These are phyloP conservation scores for Hesperia comma DNA, from an alignment of 2,888 invertebrate species.

Conservation along the genomic window DNA sequence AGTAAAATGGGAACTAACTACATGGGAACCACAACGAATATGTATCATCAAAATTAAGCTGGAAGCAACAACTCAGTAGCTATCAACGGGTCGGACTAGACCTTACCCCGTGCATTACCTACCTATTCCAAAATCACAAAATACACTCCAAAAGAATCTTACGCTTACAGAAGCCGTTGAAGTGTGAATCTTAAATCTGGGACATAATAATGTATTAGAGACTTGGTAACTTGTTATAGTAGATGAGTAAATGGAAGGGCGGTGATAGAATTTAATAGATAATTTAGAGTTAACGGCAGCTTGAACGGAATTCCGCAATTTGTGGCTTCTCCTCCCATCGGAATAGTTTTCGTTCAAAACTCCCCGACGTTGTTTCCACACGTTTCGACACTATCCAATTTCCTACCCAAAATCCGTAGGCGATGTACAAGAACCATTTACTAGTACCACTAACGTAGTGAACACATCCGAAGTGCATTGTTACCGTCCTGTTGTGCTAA, in stretches of 20 bases:
- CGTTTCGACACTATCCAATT: conserved; percentile 70
- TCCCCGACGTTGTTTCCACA: conserved; percentile 55
- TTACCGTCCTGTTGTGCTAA: conserved; percentile 56
- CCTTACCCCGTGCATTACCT: too few species aligned
- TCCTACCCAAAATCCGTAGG: conserved; percentile 63
- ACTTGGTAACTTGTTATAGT: neutral
- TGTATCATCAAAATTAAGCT: too few species aligned
- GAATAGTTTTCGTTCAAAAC: conserved; percentile 62
- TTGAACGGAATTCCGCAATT: conserved; percentile 48
- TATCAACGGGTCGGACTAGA: too few species aligned
- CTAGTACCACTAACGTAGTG: conserved; percentile 55
- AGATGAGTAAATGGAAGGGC: conserved; percentile 35
- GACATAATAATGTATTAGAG: too few species aligned
- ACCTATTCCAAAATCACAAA: neutral
- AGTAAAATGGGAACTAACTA: too few species aligned
- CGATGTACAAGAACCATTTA: conserved; percentile 57
- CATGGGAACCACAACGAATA: too few species aligned
- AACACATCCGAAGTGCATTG: conserved; percentile 55
- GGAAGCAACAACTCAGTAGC: too few species aligned
- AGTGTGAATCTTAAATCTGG: too few species aligned
- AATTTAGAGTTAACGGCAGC: conserved; percentile 54
- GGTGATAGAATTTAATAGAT: conserved; percentile 58
- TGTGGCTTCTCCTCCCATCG: conserved; percentile 35
- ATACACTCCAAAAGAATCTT: too few species aligned
- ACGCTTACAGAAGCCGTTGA: too few species aligned